These are phyloP conservation scores for Dascillus cervinus DNA, from an alignment of 2,888 invertebrate species.

Conservation along the genomic window DNA sequence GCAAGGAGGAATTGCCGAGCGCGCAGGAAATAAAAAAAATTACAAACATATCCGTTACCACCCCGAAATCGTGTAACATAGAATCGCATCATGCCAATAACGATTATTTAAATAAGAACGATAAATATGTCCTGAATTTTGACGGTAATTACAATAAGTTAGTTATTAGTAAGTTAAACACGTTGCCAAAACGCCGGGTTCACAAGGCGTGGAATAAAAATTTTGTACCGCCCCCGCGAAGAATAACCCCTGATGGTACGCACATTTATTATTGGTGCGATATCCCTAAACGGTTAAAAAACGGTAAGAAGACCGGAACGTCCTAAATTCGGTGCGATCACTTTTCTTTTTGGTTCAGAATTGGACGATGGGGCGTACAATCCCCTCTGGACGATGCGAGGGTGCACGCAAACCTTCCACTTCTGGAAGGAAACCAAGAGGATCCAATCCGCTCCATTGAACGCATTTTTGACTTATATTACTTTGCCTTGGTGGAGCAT, in stretches of 20 bases:
- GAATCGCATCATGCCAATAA: constrained; percentile 10
- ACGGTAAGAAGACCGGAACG: constrained; percentile 48
- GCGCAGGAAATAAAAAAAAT: constrained; percentile 39
- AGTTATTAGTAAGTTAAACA: constrained; percentile 38
- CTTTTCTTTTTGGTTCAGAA: constrained; percentile 65
- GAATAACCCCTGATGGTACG: constrained; percentile 75
- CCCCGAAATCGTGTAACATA: constrained; percentile 20
- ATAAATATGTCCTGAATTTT: constrained; percentile 23
- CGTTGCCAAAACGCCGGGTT: constrained; percentile 42
- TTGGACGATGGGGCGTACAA: constrained; percentile 90
- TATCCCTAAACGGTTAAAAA: constrained; percentile 51
- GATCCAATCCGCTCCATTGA: constrained; percentile 86
- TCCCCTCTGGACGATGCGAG: constrained; percentile 89
- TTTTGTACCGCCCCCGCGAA: constrained; percentile 57
- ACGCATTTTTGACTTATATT: constrained; percentile 95
- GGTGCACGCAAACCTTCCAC: constrained; percentile 97
- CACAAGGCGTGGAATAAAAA: constrained; percentile 29
- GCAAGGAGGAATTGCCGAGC: constrained; percentile 63
- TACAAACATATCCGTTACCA: no score
- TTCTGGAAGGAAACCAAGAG: constrained; percentile 96
- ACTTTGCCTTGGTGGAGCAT: constrained; percentile 98
- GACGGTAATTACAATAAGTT: constrained; percentile 39
- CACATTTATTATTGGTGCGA: constrained; percentile 85
- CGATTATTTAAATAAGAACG: constrained; percentile 32
- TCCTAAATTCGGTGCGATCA: no score